Conservation (phyloP, 2,888 invertebrate genomes). For the Oscheius sp. region DNA sequence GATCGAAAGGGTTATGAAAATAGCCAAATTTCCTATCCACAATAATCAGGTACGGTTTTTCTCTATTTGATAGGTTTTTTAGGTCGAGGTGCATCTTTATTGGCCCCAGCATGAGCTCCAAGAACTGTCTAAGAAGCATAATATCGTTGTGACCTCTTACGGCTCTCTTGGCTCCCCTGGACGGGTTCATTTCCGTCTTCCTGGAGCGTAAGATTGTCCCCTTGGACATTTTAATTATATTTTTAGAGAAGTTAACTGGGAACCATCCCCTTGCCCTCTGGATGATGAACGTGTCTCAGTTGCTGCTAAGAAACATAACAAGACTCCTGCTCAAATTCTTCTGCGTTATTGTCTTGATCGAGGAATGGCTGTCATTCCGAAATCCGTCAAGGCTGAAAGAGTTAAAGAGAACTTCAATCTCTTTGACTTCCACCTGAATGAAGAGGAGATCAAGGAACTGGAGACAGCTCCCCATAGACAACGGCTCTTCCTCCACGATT, state of each 20-base stretch:
- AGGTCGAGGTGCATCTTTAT: conserved; percentile 85
- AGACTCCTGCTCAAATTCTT: conserved; percentile 42
- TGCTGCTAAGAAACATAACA: conserved; percentile 40
- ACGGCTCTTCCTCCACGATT: conserved; percentile 40
- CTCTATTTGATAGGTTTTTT: conserved; percentile 2
- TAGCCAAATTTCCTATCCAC: conserved; percentile 68
- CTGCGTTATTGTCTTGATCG: conserved; percentile 23
- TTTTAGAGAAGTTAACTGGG: conserved; percentile 29
- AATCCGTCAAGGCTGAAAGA: conserved; percentile 32
- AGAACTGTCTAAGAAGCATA: conserved; percentile 78
- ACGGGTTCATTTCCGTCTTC: conserved; percentile 45
- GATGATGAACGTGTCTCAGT: conserved; percentile 40
- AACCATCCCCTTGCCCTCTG: conserved; percentile 35
- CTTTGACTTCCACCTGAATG: conserved; percentile 33
- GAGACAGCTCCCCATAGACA: conserved; percentile 8
- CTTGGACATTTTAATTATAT: conserved; percentile 10
- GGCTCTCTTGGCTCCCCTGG: conserved; percentile 74
- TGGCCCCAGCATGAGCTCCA: conserved; percentile 81
- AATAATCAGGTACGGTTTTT: conserved; percentile 77
- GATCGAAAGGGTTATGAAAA: conserved; percentile 78
- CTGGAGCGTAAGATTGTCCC: conserved; percentile 38
- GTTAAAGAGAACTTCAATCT: conserved; percentile 46
- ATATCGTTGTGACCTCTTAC: conserved; percentile 77
- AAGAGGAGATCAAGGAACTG: neutral
- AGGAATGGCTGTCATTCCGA: conserved; percentile 44